Evolutionary conservation across 1,140 invertebrate genomes (phyloP), one percentile per base, ranked within the genome.

Genomic region (Oryctes rhinoceros): DNA sequence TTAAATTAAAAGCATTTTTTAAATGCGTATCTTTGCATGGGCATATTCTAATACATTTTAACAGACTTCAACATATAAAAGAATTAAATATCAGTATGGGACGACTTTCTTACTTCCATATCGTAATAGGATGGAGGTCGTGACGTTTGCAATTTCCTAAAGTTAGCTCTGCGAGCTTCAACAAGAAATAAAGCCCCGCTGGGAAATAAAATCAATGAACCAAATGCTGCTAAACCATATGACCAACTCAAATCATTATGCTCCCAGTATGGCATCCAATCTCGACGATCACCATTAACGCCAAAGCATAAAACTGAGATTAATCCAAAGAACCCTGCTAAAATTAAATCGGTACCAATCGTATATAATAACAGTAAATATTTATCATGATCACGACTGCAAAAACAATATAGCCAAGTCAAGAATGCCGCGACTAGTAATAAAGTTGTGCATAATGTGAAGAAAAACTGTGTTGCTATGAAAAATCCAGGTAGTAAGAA

Each of bases 181-280:
- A 96, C 91, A 71, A 96, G 88, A 88, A 96, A 94, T 0, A 97
- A 87, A 74, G 94, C 91, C 13, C 95, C 95, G 37, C 92, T 91
- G 35, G 94, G 91, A 37, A 95, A 90, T 11, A 95, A 87, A 24
- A 93, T 88, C 15, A 96, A 89, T 4, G 92, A 92, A 24, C 96
- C 96, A 18, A 97, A 88, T 10, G 95, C 94, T 49, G 92, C 96
- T 20, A 98, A 88, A 5, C 95, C 97, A 89, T 93, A 99, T 1
- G 96, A 96, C 97, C 97, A 99, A 3, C 96, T 94, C n/a, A 98
- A 91, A 85, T 96, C 94, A 88, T 99, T 99, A 85, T 97, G 95
- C 84, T 98, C 96, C 92, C 97, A 98, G 85, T 97, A 93, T 0
- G 97, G 97, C 95, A 99, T 97, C 97, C 97, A 99, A 84, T 96